Evolutionary conservation across 2,113 vertebrate species (phyloP).

Genomic region (Dendropsophus ebraccatus): DNA sequence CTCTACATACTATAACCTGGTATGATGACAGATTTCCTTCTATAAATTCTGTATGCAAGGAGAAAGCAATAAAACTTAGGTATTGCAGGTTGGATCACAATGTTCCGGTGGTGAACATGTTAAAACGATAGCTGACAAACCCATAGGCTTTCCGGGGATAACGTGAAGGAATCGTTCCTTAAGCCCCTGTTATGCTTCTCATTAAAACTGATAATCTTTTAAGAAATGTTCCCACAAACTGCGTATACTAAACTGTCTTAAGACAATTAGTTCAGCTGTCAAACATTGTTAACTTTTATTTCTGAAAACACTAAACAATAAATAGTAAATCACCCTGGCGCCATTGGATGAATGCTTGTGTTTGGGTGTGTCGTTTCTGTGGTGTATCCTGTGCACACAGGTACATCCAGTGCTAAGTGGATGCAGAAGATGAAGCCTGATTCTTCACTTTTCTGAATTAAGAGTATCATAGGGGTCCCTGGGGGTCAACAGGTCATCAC

Average conservation of each 20-base stretch:
- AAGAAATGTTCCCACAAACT: constrained; percentile 49
- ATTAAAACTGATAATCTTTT: constrained; percentile 56
- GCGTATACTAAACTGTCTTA: constrained; percentile 30
- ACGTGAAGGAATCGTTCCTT: neutral
- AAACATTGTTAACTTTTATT: constrained; percentile 55
- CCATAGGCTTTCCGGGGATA: constrained; percentile 36
- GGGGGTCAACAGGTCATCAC: no score
- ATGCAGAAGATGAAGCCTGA: neutral
- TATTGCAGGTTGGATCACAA: neutral
- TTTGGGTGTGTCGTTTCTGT: constrained; percentile 20
- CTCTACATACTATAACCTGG: neutral
- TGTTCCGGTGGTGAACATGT: neutral
- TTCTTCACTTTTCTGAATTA: neutral
- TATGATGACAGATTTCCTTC: constrained; percentile 12
- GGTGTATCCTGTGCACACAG: neutral
- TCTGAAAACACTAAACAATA: constrained; percentile 46
- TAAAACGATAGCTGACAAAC: constrained; percentile 25
- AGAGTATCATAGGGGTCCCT: neutral
- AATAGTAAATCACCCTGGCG: constrained; percentile 49
- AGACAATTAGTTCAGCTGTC: constrained; percentile 53
- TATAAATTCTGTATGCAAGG: neutral
- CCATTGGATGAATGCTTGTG: constrained; percentile 17
- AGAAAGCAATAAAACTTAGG: constrained; percentile 15
- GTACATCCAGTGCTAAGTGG: neutral
- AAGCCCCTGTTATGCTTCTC: constrained; percentile 46